Evolutionary conservation across 2,888 invertebrate species (phyloP).

Genomic region (Alsophila aescularia): DNA sequence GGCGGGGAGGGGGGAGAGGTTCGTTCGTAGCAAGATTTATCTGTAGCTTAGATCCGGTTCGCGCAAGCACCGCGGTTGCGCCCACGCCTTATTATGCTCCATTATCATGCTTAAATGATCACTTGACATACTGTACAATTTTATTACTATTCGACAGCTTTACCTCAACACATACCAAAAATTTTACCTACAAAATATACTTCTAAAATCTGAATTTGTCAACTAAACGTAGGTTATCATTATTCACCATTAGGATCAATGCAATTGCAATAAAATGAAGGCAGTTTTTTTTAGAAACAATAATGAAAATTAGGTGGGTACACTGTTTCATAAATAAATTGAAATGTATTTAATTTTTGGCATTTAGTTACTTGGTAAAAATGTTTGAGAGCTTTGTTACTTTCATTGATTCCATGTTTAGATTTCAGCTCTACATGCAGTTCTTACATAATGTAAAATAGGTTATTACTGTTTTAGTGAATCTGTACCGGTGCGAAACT

Average conservation of each 20-base stretch:
- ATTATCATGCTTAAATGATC: conserved; percentile 77
- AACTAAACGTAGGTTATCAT: too few species aligned
- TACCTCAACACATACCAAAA: neutral
- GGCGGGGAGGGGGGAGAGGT: conserved; percentile 46
- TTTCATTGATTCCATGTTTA: neutral
- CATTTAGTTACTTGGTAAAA: too few species aligned
- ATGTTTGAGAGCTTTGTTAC: too few species aligned
- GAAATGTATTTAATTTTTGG: too few species aligned
- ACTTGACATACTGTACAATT: conserved; percentile 57
- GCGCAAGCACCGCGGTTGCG: conserved; percentile 57
- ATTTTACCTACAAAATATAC: too few species aligned
- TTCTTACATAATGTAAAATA: conserved; percentile 1
- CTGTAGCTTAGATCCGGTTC: conserved; percentile 77
- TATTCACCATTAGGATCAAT: too few species aligned
- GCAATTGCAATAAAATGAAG: too few species aligned
- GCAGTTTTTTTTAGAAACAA: too few species aligned
- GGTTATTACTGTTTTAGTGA: neutral
- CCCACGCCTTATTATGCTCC: conserved; percentile 76
- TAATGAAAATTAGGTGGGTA: too few species aligned
- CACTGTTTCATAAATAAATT: too few species aligned
- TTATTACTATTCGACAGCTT: conserved; percentile 45
- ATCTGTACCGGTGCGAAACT: conserved; percentile 14
- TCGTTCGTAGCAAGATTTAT: conserved; percentile 72
- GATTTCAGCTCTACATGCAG: neutral
- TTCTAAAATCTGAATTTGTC: too few species aligned